These are phyloP conservation scores for Xylophagus ater DNA, from an alignment of 2,888 invertebrate species.

Conservation along the genomic window DNA sequence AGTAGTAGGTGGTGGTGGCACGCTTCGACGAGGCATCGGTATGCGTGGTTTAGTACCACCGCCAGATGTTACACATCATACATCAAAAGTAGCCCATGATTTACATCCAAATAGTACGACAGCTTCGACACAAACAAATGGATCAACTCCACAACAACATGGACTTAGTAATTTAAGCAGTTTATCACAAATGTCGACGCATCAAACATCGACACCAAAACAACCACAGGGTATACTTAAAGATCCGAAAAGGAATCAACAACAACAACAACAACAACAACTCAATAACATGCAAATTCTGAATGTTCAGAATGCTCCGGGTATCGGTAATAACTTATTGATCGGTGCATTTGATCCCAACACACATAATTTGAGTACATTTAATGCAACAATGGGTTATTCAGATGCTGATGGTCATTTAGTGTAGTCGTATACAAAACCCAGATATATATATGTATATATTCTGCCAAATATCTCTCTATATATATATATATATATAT, in stretches of 20 bases:
- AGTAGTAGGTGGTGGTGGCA: constrained; percentile 30
- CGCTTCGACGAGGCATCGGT: constrained; percentile 18
- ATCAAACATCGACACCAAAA: constrained; percentile 34
- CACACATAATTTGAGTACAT: constrained; percentile 34
- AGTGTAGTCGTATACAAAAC: constrained; percentile 29
- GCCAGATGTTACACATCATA: constrained; percentile 39
- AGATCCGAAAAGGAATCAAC: constrained; percentile 50
- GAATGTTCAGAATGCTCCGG: constrained; percentile 46
- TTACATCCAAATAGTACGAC: constrained; percentile 33
- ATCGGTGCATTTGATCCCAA: constrained; percentile 32
- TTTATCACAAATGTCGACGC: constrained; percentile 22
- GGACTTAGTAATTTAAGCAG: constrained; percentile 22
- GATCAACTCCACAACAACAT: constrained; percentile 23
- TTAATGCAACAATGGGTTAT: constrained; percentile 36
- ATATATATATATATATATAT: too few species aligned
- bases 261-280: constrained; percentile 40
- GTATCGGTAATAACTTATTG: constrained; percentile 33
- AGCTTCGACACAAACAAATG: constrained; percentile 33
- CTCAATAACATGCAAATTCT: constrained; percentile 44
- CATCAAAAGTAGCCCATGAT: constrained; percentile 32
- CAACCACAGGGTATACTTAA: constrained; percentile 53
- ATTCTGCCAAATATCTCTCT: too few species aligned
- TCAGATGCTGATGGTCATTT: constrained; percentile 40
- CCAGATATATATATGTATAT: constrained; percentile 7
- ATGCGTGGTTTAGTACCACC: constrained; percentile 36